Base-by-base conservation (phyloP, 2,113 vertebrate genomes). In the Blennius ocellaris region DNA sequence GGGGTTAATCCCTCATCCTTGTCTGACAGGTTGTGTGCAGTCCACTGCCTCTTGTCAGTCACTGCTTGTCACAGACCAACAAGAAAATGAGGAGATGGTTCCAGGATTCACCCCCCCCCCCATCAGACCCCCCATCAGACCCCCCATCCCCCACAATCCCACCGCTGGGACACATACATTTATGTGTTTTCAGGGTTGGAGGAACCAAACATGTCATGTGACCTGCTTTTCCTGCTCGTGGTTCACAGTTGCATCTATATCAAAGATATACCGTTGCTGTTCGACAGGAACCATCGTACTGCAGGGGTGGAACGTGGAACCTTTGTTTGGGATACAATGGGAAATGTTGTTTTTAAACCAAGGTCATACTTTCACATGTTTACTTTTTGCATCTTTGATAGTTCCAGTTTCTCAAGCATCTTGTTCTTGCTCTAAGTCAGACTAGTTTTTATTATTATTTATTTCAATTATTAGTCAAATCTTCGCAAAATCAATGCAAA, bases 1-100 rank as follows among this genome's bases (percentile, higher is more conserved):
- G 44, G 56, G 36, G 52, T 41, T 10, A 8, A 39, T 21, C 73
- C 65, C 61, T 69, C 61, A 55, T 73, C 61, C 63, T 57, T 60
- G 48, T 79, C 83, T 57, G 85, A 80, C 77, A 79, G 60, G 59
- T 69, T 75, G 58, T 66, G 45, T 47, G 74, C 76, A 78, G 49
- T 48, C 63, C 58, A 67, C 67, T 68, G 69, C 69, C 53, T 74
- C 65, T 72, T 56, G 70, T 69, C 66, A 48, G 74, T 75, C 80
- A 15, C 38, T 51, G 0, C 12, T 40, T 54, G 72, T 70, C 86
- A 87, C 77, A 87, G 37, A 63, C 43, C 74, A 76, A 60, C 12
- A 43, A 72, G 78, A 64, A 74, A 45, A 52, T 71, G 67, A 71
- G 44, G 56, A 69, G 67, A 71, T 44, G 56, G 58, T 55, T 68